These are phyloP conservation scores for Ceuthmochares aereus DNA, from an alignment of 2,113 vertebrate genomes.

Conservation along the genomic window DNA sequence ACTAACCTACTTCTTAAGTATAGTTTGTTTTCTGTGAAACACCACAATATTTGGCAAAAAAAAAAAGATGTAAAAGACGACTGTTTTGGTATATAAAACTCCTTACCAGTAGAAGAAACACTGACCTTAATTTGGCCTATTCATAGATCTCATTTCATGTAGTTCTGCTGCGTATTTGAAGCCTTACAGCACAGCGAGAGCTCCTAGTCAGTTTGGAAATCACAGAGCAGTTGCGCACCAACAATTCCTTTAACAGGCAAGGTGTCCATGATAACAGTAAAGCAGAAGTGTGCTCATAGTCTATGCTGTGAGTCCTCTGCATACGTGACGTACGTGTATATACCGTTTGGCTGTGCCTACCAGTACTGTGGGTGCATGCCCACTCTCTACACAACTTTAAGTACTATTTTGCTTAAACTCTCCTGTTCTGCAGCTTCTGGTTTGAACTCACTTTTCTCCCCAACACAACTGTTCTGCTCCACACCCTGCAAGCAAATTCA, in stretches of 20 bases:
- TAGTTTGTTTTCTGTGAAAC: conserved; percentile 72
- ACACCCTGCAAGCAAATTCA: background rate
- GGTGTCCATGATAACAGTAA: conserved; percentile 40
- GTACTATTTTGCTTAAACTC: background rate
- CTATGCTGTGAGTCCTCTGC: conserved; percentile 33
- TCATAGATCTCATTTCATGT: conserved; percentile 45
- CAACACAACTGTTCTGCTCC: background rate
- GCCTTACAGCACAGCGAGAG: conserved; percentile 59
- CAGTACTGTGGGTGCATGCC: background rate
- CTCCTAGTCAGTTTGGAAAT: conserved; percentile 52
- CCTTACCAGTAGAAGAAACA: conserved; percentile 73
- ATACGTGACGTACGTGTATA: conserved; percentile 7
- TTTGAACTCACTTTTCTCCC: conserved; percentile 8
- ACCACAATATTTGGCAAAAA: conserved; percentile 78
- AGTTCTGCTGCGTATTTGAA: conserved; percentile 72
- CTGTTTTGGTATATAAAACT: conserved; percentile 77
- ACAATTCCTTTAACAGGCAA: conserved; percentile 46
- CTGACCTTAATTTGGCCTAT: conserved; percentile 66
- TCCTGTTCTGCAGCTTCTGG: background rate
- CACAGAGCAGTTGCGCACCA: conserved; percentile 17
- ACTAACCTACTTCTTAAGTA: conserved; percentile 72
- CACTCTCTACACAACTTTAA: conserved; percentile 19
- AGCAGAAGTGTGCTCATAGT: conserved; percentile 49
- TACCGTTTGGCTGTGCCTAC: background rate
- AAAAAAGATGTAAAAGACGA: conserved; percentile 74